Evolutionary conservation across 2,113 vertebrate species (phyloP).

Genomic region (Delphinus delphis): DNA sequence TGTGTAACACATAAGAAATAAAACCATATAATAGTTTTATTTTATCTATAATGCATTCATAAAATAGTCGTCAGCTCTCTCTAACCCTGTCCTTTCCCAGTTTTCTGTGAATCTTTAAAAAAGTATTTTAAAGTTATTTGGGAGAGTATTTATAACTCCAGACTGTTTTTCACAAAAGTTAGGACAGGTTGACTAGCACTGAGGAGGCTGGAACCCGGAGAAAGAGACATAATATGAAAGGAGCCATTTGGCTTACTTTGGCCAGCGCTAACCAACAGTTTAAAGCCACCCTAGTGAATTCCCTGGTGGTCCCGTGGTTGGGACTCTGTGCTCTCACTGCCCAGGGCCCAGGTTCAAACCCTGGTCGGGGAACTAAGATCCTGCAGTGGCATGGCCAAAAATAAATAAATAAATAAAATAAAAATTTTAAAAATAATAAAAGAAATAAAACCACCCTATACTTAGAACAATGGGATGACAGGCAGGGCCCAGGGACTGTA

Average conservation of each 20-base stretch:
- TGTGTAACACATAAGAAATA: background rate
- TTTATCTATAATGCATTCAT: background rate
- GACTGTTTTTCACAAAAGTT: background rate
- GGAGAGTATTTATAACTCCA: background rate
- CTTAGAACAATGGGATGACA: background rate
- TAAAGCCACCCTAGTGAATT: background rate
- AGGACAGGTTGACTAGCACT: background rate
- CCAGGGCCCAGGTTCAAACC: background rate
- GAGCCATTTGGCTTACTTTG: background rate
- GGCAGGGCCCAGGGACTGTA: background rate
- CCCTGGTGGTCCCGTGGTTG: background rate
- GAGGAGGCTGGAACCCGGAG: background rate
- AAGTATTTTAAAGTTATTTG: constrained; percentile 13
- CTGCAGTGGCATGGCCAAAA: background rate
- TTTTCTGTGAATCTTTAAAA: constrained; percentile 41
- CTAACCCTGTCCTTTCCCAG: background rate
- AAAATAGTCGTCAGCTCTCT: background rate
- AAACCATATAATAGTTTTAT: background rate
- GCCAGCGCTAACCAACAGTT: background rate
- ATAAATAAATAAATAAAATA: background rate
- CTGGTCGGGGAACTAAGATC: background rate
- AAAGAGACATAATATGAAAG: constrained; percentile 1
- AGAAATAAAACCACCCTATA: background rate
- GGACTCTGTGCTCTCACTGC: background rate
- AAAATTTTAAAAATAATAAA: background rate